phyloP scores from a whole-genome alignment of 2,888 invertebrate species.

The Cryptocephalus moraei region DNA sequence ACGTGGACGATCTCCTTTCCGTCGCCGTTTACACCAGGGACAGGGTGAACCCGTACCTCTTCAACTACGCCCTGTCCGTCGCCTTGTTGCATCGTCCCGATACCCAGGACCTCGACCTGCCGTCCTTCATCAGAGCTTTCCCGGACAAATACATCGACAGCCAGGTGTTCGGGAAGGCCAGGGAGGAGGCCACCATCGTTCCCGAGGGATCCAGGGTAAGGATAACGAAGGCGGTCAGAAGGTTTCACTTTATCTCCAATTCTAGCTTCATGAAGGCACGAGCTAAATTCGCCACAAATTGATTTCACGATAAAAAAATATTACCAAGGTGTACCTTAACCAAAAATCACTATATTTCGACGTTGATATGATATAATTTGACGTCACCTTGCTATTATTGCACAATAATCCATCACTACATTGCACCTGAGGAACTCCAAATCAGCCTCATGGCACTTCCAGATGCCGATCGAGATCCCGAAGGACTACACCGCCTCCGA shows the following conservation, averaged over 20 bases:
- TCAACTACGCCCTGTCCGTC: conserved; percentile 69
- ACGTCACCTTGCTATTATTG: no score
- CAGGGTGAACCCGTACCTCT: conserved; percentile 68
- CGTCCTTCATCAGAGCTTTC: conserved; percentile 66
- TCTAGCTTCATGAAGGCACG: no score
- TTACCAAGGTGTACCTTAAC: no score
- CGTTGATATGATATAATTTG: no score
- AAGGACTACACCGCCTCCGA: conserved; percentile 65
- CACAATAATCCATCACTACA: no score
- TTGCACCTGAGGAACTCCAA: no score
- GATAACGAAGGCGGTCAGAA: not conserved
- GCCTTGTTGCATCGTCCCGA: conserved; percentile 64
- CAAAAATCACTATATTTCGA: no score
- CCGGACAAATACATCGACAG: conserved; percentile 77
- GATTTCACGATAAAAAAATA: no score
- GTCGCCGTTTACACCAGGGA: conserved; percentile 60
- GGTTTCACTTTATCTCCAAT: no score
- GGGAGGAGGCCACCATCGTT: conserved; percentile 57
- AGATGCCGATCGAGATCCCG: conserved; percentile 60
- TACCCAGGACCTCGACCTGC: conserved; percentile 58
- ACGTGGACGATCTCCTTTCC: conserved; percentile 59
- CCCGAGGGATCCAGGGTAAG: conserved; percentile 50
- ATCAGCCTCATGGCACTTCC: conserved; percentile 6
- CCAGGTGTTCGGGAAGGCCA: conserved; percentile 55
- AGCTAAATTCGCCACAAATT: no score